phyloP scores from a whole-genome alignment of 2,113 vertebrate genomes.

The Colistium nudipinnis region DNA sequence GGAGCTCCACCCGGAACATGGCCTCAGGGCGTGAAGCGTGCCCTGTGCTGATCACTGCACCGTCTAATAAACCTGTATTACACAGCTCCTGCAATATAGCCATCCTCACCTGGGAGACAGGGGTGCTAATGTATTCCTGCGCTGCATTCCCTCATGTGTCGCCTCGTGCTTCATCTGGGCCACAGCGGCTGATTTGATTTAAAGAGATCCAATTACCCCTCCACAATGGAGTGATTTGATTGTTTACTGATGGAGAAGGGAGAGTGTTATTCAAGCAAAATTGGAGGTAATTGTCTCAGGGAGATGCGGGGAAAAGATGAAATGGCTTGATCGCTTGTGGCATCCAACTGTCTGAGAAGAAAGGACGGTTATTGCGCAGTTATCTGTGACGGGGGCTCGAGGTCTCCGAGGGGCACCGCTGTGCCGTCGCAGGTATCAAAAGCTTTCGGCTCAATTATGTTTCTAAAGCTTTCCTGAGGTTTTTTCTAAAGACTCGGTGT shows the following conservation, averaged over 20 bases:
- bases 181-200: constrained; percentile 80
- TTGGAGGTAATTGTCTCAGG: constrained; percentile 78
- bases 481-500: neutral
- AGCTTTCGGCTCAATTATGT: constrained; percentile 3
- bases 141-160: constrained; percentile 63
- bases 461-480: neutral
- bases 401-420: constrained; percentile 33
- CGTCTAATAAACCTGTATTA: constrained; percentile 75
- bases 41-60: constrained; percentile 59
- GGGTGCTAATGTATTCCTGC: constrained; percentile 68
- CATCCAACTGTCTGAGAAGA: constrained; percentile 50
- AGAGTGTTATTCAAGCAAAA: constrained; percentile 73
- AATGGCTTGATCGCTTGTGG: constrained; percentile 58
- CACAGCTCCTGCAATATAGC: constrained; percentile 60
- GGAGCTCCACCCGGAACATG: constrained; percentile 55
- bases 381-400: constrained; percentile 37
- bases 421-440: constrained; percentile 17
- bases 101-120: constrained; percentile 66
- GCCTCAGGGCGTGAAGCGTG: constrained; percentile 64
- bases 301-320: constrained; percentile 68
- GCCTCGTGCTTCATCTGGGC: constrained; percentile 66
- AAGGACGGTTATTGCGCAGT: constrained; percentile 45
- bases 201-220: constrained; percentile 78
- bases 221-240: constrained; percentile 77
- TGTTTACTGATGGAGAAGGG: constrained; percentile 76